phyloP scores from a whole-genome alignment of 37 sponge, comb jelly and placozoan genomes.

The Spongilla lacustris region DNA sequence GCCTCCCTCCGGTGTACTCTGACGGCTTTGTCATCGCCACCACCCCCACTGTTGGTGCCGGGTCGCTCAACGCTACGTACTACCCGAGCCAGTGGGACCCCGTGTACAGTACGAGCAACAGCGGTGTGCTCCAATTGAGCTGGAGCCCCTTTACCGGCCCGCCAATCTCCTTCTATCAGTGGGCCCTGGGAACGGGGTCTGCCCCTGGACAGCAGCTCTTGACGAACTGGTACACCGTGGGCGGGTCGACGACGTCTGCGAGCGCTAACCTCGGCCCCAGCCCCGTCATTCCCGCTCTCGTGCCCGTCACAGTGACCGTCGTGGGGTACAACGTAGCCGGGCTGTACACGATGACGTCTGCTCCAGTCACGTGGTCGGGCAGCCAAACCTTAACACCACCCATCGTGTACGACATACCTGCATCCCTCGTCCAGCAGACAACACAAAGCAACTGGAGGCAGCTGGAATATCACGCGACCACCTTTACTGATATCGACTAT shows the following conservation, averaged over 20 bases:
- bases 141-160: constrained; percentile 34
- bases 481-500: constrained; percentile 53
- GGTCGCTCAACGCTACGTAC: constrained; percentile 31
- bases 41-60: constrained; percentile 9
- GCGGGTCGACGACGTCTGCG: not conserved
- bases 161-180: constrained; percentile 39
- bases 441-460: constrained; percentile 21
- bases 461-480: constrained; percentile 8
- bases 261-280: constrained; percentile 14
- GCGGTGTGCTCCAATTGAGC: constrained; percentile 14
- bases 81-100: constrained; percentile 16
- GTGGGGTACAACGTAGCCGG: constrained; percentile 40
- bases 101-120: constrained; percentile 31
- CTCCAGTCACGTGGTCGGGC: constrained; percentile 5
- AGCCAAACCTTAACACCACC: constrained; percentile 2
- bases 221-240: constrained; percentile 34
- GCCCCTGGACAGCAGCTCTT: constrained; percentile 16
- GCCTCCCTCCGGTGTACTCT: constrained; percentile 64
- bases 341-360: not conserved
- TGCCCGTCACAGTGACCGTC: constrained; percentile 17
- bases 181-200: constrained; percentile 32
- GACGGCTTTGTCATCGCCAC: constrained; percentile 50
- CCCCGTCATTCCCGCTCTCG: constrained; percentile 18
- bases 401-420: constrained; percentile 44
- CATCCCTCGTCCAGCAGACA: not conserved